Evolutionary conservation across 2,888 invertebrate species (phyloP), one percentile per base, ranked within the genome.

Genomic region (Lasioglossum calceatum): DNA sequence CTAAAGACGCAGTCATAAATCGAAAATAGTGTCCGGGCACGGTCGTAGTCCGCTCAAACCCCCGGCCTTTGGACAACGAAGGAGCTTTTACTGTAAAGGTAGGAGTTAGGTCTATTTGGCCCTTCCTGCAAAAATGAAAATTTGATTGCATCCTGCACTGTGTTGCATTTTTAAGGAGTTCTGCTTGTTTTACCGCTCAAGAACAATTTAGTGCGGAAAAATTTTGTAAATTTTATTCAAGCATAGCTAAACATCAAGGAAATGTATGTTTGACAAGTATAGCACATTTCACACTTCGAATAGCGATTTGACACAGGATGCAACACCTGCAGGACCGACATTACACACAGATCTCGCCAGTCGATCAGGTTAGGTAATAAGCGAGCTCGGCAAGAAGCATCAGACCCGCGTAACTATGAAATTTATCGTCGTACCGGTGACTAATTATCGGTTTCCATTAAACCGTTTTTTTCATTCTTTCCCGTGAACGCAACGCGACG

Each of bases 371-470:
- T 78, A 77, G 39, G 74, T 77, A 87, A 87, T 36, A 82, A 54
- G 23, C n/a, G 54, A 54, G 54, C 54, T n/a, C 54, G 54, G 10
- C 54, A 54, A 54, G 54, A 42, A 50, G 50, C 61, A 54, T 76
- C 27, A n/a, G 64, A 50, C 58, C 19, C 7, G 23, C 64, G 16
- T 27, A 67, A 27, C 75, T 67, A 61, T 81, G 61, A 90, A 83
- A 90, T 89, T 84, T 87, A 87, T 89, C 74, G 78, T 61, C 73
- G 44, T 50, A 54, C 77, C 74, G 67, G 80, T 58, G 23, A 83
- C 76, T 82, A 83, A 89, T 88, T 85, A 88, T 89, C 82, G 64
- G 83, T 72, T 80, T 88, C 86, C 72, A 84, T 74, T 79, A 88
- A 36, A 76, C 75, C 72, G 19, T 36, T 8, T 36, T 2, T 67